Conservation (phyloP, 1,140 invertebrate genomes). For the Aradophagus sp. region DNA sequence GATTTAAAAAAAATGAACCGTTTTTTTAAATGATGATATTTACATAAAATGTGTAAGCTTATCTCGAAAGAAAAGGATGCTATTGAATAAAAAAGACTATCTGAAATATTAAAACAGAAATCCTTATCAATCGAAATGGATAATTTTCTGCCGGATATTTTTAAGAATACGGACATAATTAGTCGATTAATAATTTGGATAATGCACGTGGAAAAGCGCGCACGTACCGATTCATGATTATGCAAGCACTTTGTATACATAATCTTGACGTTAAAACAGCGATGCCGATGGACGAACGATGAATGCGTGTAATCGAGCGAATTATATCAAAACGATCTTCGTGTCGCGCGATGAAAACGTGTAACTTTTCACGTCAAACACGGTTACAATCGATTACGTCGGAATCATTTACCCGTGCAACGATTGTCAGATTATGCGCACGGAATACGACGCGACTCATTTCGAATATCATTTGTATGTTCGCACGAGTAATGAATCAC, state of each 20-base stretch:
- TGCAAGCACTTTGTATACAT: conserved; percentile 52
- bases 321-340: conserved; percentile 56
- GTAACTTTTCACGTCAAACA: conserved; percentile 51
- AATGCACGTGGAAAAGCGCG: conserved; percentile 34
- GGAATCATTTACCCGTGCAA: conserved; percentile 41
- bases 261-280: conserved; percentile 59
- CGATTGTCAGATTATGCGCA: conserved; percentile 32
- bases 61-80: too few relatives aligned
- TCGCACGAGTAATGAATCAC: conserved; percentile 13
- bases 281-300: conserved; percentile 50
- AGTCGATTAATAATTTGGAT: conserved; percentile 48
- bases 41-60: too few relatives aligned
- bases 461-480: conserved; percentile 36
- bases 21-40: too few relatives aligned
- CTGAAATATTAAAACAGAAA: too few relatives aligned
- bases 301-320: conserved; percentile 57
- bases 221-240: conserved; percentile 42
- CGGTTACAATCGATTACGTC: conserved; percentile 50
- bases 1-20: too few relatives aligned
- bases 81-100: too few relatives aligned
- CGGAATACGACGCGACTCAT: conserved; percentile 35
- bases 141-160: not conserved
- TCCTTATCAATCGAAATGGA: not conserved
- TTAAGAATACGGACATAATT: conserved; percentile 16
- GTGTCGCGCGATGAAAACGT: conserved; percentile 51